A percentile compares a stretch with the other conserved stretches of the same genome.
phyloP scores from a whole-genome alignment of 2,797 vertebrate genomes.

The Choloepus didactylus region DNA sequence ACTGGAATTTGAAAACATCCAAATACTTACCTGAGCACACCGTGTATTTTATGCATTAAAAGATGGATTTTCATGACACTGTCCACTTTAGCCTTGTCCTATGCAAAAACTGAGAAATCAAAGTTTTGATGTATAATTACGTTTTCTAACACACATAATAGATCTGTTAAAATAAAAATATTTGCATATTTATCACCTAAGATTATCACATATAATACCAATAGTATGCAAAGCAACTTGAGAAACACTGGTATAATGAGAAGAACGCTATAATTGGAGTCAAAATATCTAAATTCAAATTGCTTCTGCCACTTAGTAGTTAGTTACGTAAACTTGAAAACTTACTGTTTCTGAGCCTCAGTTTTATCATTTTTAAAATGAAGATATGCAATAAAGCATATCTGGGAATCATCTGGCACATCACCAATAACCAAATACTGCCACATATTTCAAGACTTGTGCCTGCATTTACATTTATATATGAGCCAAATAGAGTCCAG shows the following conservation, averaged over 20 bases:
- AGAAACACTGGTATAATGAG: not conserved
- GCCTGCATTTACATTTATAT: not conserved
- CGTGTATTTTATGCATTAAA: slow-evolving; percentile 5
- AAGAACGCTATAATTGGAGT: not conserved
- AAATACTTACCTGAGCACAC: not conserved
- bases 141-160: slow-evolving; percentile 4
- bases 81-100: not conserved
- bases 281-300: not conserved
- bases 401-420: not conserved
- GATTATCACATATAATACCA: not conserved
- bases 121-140: not conserved
- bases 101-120: slow-evolving; percentile 38
- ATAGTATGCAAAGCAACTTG: not conserved
- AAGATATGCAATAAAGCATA: not conserved
- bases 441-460: not conserved
- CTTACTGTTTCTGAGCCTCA: slow-evolving; percentile 3
- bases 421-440: not conserved
- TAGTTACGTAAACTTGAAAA: not conserved
- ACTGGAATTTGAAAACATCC: slow-evolving; percentile 43
- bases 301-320: not conserved
- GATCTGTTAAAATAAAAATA: slow-evolving; percentile 6
- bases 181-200: not conserved
- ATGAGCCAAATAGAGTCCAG: not conserved
- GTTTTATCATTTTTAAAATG: slow-evolving; percentile 6
- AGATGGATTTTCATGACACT: slow-evolving; percentile 3